phyloP scores from a whole-genome alignment of 2,888 invertebrate species.

The Gasteruption jaculator region DNA sequence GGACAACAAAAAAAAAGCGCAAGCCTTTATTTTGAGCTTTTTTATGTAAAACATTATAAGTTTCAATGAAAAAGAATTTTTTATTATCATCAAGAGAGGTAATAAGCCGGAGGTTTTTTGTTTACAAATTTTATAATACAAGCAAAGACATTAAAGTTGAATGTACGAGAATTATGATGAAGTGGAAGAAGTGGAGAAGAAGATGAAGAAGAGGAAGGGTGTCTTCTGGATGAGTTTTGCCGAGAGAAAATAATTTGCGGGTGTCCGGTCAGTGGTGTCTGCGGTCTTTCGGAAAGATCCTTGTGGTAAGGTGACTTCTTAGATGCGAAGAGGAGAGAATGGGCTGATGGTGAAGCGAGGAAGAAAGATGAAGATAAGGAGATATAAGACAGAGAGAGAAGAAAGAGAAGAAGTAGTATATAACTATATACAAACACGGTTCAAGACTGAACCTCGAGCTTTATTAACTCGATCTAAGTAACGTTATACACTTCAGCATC shows the following conservation, averaged over 20 bases:
- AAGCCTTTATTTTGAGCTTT: too few species aligned
- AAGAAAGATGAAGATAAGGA: conserved; percentile 9
- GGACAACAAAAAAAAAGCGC: too few species aligned
- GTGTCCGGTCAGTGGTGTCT: conserved; percentile 37
- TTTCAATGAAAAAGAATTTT: too few species aligned
- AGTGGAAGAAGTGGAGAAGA: too few species aligned
- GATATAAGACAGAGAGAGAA: conserved; percentile 15
- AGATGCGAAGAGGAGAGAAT: conserved; percentile 18
- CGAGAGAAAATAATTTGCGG: conserved; percentile 46
- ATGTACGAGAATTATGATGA: too few species aligned
- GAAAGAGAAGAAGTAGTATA: conserved; percentile 17
- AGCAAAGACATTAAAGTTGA: too few species aligned
- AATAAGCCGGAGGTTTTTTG: too few species aligned
- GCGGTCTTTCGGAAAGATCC: too few species aligned
- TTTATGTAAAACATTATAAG: too few species aligned
- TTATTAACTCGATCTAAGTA: conserved; percentile 42
- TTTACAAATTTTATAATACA: too few species aligned
- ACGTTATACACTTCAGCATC: conserved; percentile 37
- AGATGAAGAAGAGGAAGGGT: conserved; percentile 17
- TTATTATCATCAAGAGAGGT: too few species aligned
- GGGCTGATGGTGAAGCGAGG: conserved; percentile 19
- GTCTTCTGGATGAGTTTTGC: conserved; percentile 32
- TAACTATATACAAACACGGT: conserved; percentile 17
- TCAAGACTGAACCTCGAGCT: conserved; percentile 32
- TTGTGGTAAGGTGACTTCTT: too few species aligned